These are phyloP conservation scores for Porites rus DNA, from an alignment of 92 coral and sea anemone species.

Conservation along the genomic window DNA sequence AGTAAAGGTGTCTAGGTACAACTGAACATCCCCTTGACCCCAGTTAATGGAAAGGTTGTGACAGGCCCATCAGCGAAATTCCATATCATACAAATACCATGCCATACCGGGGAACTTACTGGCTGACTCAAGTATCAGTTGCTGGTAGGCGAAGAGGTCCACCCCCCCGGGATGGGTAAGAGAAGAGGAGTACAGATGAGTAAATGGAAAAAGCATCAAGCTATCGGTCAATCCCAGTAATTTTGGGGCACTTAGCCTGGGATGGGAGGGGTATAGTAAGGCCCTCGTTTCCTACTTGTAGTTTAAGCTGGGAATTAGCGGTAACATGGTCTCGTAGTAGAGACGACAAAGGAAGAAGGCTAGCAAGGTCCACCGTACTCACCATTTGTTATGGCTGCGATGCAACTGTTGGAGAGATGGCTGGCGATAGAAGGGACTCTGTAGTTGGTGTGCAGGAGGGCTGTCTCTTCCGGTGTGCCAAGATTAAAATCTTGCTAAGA, in stretches of 20 bases:
- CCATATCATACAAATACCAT: not conserved
- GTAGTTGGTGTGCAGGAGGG: not conserved
- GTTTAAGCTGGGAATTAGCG: no score
- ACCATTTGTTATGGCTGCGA: not conserved
- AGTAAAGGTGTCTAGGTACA: not conserved
- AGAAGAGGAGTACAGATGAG: no score
- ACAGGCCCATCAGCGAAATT: no score
- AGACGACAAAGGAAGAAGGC: no score
- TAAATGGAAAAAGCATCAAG: conserved; percentile 5
- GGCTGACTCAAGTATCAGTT: not conserved
- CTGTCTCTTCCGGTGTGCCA: no score
- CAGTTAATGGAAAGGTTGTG: not conserved
- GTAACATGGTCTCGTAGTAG: no score
- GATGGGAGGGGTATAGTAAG: no score
- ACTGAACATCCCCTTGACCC: conserved; percentile 19
- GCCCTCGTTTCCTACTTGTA: no score
- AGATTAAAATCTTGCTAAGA: no score
- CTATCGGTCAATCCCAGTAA: not conserved
- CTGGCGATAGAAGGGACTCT: not conserved
- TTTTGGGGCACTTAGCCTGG: no score
- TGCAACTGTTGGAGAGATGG: not conserved
- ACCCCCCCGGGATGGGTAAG: no score
- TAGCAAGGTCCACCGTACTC: conserved; percentile 14
- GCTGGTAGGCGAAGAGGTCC: no score
- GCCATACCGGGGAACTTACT: conserved; percentile 9